These are phyloP conservation scores for Chroicocephalus ridibundus DNA, from an alignment of 2,113 vertebrate species.

Conservation along the genomic window DNA sequence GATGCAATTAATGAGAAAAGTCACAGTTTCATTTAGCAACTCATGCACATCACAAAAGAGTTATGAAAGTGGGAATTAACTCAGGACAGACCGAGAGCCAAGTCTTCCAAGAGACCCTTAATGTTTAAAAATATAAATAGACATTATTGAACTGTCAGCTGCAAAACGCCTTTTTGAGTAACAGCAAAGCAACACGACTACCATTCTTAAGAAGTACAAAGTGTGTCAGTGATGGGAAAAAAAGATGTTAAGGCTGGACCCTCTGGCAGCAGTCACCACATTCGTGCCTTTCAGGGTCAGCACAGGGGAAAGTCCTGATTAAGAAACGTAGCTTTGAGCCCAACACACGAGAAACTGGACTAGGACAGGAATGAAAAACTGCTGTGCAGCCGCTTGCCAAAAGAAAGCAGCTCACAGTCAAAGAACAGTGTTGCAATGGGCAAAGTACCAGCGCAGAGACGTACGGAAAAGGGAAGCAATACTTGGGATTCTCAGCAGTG, in stretches of 20 bases:
- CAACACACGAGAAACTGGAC: neutral
- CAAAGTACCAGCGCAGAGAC: neutral
- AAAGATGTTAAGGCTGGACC: neutral
- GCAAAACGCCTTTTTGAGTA: neutral
- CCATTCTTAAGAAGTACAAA: neutral
- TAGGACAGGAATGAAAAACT: neutral
- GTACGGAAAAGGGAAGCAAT: fast-evolving
- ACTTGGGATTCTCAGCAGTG: neutral
- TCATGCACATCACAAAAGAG: neutral
- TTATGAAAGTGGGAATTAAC: neutral
- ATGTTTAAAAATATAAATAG: neutral
- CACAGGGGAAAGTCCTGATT: neutral
- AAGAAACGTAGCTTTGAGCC: fast-evolving
- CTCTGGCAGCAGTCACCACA: neutral
- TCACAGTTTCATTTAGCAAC: neutral
- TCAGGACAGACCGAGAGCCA: neutral
- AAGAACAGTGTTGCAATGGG: neutral
- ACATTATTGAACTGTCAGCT: neutral
- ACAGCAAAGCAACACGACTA: neutral
- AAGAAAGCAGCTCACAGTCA: neutral
- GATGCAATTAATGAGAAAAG: neutral
- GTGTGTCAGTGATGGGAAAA: neutral
- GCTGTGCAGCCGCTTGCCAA: neutral
- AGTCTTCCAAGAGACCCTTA: neutral
- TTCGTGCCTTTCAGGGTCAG: neutral